Base-by-base conservation (phyloP, 1,140 invertebrate species). In the Phocides pigmalion region DNA sequence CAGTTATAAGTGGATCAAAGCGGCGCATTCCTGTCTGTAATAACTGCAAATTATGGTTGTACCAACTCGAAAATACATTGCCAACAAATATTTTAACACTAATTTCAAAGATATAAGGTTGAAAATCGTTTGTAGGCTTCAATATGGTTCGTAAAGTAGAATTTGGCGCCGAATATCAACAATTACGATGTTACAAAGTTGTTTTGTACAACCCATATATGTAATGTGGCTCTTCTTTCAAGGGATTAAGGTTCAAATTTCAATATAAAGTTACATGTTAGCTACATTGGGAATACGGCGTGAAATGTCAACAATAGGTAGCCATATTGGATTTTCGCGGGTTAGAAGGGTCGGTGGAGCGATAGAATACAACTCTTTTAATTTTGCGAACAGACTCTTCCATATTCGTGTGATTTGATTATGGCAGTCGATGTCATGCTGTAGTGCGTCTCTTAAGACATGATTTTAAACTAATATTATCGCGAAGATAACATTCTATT, bases 311-410 rank as follows among this genome's bases (percentile, higher is more conserved):
- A 69, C 64, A 72, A 69, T 66, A 56, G 66, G 54, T 53, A 47
- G 64, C 59, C 65, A 66, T 75, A 71, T 77, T 73, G 64, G 56
- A 63, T 70, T 72, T 64, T 71, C 64, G 66, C 62, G 66, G 62
- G 59, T 54, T 56, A 53, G 58, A 42, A 65, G 62, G 64, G 47
- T 56, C 51, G 39, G n/a, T n/a, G 59, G 71, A 69, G 54, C 16
- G 62, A 72, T 65, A 59, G 61, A 68, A 64, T 59, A 71, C 70
- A 82, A 84, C 80, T 84, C 82, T 85, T 84, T 84, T 85, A 81
- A 84, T 82, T 76, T 84, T 75, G 65, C 22, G 70, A 74, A 62
- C 68, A 68, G 74, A 75, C 62, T 74, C 73, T 67, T 74, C 70
- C 68, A 76, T 73, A 71, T 72, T 68, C 62, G 35, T 44, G 53